phyloP scores from a whole-genome alignment of 2,113 vertebrate species.

The Oryzias melastigma region DNA sequence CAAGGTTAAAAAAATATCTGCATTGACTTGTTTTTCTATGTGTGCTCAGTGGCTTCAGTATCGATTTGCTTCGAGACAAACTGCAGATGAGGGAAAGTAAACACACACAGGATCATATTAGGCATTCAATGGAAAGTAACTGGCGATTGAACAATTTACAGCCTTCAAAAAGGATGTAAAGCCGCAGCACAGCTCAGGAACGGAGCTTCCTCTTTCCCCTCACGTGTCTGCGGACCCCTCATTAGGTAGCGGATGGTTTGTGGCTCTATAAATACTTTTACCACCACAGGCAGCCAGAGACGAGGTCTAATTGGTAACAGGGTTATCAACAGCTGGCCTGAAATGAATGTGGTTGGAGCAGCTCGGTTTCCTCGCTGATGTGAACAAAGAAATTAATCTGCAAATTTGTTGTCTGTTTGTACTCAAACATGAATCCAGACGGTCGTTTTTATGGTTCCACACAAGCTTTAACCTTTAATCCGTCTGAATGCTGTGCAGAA shows the following conservation, averaged over 20 bases:
- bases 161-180: slow-evolving; percentile 7
- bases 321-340: slow-evolving; percentile 53
- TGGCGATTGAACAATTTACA: background rate
- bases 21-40: slow-evolving; percentile 55
- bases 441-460: background rate
- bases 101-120: slow-evolving; percentile 10
- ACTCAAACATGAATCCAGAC: slow-evolving; percentile 1
- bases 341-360: slow-evolving; percentile 39
- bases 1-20: too few relatives aligned
- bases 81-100: slow-evolving; percentile 9
- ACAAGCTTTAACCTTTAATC: slow-evolving; percentile 7
- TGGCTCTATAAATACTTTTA: slow-evolving; percentile 26
- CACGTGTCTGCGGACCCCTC: slow-evolving; percentile 25
- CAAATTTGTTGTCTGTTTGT: background rate
- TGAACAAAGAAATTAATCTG: slow-evolving; percentile 19
- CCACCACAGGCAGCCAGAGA: slow-evolving; percentile 20
- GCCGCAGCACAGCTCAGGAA: background rate
- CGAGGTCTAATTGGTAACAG: slow-evolving; percentile 60
- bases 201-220: slow-evolving; percentile 21
- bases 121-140: slow-evolving; percentile 25
- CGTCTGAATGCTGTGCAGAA: background rate
- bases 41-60: slow-evolving; percentile 52
- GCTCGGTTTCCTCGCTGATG: slow-evolving; percentile 23
- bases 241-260: slow-evolving; percentile 51
- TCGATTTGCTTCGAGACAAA: slow-evolving; percentile 56